Percentiles rank a stretch among this genome's conserved stretches.
phyloP scores from a whole-genome alignment of 1,140 invertebrate genomes.

The Drosophila fuyamai region DNA sequence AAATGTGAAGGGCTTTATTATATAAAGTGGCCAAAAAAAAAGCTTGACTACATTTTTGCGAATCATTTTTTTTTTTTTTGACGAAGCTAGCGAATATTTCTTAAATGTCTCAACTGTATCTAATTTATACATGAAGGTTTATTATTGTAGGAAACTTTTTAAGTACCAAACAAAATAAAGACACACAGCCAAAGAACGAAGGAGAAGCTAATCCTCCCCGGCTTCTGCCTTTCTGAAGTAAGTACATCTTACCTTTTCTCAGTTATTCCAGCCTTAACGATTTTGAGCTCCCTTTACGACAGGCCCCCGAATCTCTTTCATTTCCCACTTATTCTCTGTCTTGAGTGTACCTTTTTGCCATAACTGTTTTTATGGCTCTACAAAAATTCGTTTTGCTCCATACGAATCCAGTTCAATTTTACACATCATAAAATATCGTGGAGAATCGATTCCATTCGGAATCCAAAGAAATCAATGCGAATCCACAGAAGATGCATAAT shows the following conservation, averaged over 20 bases:
- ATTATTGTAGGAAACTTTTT: no score
- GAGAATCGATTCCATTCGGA: slow-evolving; percentile 35
- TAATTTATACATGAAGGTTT: no score
- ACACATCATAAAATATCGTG: slow-evolving; percentile 67
- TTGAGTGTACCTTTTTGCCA: slow-evolving; percentile 11
- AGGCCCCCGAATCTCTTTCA: slow-evolving; percentile 3
- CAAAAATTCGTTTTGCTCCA: slow-evolving; percentile 12
- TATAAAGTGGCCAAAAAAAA: no score
- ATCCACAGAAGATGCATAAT: slow-evolving; percentile 73
- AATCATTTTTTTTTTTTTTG: no score
- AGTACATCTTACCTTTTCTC: not conserved
- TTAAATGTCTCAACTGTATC: no score
- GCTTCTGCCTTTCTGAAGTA: not conserved
- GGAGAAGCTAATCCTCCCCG: not conserved
- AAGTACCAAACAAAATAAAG: no score
- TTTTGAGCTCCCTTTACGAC: slow-evolving; percentile 13
- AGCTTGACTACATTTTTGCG: no score
- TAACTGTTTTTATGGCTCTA: slow-evolving; percentile 25
- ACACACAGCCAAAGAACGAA: not conserved
- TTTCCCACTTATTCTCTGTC: not conserved
- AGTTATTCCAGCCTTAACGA: not conserved
- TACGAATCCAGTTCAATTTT: slow-evolving; percentile 62
- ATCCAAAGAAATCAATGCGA: slow-evolving; percentile 68
- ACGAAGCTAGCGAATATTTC: no score
- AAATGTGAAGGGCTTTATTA: no score